Evolutionary conservation across 2,797 vertebrate species (phyloP), one percentile per base, ranked within the genome.

Genomic region (Microchirus variegatus): DNA sequence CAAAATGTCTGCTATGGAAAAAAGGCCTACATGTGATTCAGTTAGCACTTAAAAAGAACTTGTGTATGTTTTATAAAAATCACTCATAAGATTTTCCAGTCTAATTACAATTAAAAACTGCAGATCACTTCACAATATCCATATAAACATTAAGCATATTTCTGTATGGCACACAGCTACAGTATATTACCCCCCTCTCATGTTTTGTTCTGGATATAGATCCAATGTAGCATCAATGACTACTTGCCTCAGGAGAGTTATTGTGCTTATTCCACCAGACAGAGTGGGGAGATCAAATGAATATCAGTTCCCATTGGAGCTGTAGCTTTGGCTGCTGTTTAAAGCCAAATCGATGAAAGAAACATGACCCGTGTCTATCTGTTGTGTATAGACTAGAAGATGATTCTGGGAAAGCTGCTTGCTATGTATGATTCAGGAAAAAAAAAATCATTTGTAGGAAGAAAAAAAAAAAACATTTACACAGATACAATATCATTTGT

Each of bases 311-410:
- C 88, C 88, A 63, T 71, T 0, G 81, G 90, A 83, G 83, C 75
- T 77, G 81, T 82, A 88, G 83, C 84, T 86, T 86, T 82, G 82
- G 87, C 86, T 87, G 78, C 76, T 85, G 82, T 87, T 86, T 87
- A 87, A 87, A 86, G 84, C 77, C 74, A 26, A 81, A 90, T 92
- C 88, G 82, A 91, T 91, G 80, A 90, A 73, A 81, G 90, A 85
- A 90, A 91, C 84, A 83, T 51, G 83, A 92, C 70, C 84, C 76
- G 3, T 16, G 69, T 77, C 77, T 75, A 47, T 87, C 84, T 83
- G 84, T 55, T 64, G 70, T 70, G 75, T 36, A 52, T 5, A 55
- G 59, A 59, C 69, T 36, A 80, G 77, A 60, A 57, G 70, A 83
- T 66, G 78, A 82, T 90, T 88, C 86, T 84, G 80, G 86, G 83